Percentiles rank a stretch among this genome's conserved stretches.
phyloP scores from a whole-genome alignment of 1,140 invertebrate genomes.

The Diuraphis noxia region DNA sequence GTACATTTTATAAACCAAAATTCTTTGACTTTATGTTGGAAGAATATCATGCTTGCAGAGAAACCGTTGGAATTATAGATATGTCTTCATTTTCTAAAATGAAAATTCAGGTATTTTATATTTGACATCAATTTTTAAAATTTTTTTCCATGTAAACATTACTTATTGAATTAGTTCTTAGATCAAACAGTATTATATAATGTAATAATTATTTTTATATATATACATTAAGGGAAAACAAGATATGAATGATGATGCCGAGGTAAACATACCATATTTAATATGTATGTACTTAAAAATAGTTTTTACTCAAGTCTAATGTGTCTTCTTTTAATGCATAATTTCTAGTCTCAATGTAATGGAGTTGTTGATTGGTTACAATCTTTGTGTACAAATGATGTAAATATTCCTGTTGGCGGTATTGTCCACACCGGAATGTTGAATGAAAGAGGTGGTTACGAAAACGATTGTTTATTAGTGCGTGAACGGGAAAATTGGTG shows the following conservation, averaged over 20 bases:
- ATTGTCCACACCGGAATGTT: conserved; percentile 99
- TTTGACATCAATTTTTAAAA: neutral
- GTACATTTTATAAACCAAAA: conserved; percentile 72
- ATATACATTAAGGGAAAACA: conserved; percentile 4
- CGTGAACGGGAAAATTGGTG: conserved; percentile 54
- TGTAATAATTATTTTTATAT: conserved; percentile 8
- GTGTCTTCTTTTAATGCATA: neutral
- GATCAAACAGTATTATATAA: neutral
- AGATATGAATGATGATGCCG: neutral
- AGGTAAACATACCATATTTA: neutral
- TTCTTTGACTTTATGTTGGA: conserved; percentile 76
- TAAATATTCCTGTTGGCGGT: conserved; percentile 92
- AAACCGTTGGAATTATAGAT: conserved; percentile 79
- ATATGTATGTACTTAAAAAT: neutral
- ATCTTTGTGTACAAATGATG: conserved; percentile 93
- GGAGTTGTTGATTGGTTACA: conserved; percentile 91
- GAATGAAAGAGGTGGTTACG: conserved; percentile 91
- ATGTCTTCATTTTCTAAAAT: conserved; percentile 87
- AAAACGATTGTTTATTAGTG: conserved; percentile 96
- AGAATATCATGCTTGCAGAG: conserved; percentile 78
- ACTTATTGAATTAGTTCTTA: neutral
- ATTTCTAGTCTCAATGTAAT: conserved; percentile 72
- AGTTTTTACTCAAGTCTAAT: neutral
- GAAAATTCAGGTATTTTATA: conserved; percentile 69
- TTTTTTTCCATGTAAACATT: neutral